phyloP scores from a whole-genome alignment of 2,113 vertebrate genomes.

The Castor canadensis region DNA sequence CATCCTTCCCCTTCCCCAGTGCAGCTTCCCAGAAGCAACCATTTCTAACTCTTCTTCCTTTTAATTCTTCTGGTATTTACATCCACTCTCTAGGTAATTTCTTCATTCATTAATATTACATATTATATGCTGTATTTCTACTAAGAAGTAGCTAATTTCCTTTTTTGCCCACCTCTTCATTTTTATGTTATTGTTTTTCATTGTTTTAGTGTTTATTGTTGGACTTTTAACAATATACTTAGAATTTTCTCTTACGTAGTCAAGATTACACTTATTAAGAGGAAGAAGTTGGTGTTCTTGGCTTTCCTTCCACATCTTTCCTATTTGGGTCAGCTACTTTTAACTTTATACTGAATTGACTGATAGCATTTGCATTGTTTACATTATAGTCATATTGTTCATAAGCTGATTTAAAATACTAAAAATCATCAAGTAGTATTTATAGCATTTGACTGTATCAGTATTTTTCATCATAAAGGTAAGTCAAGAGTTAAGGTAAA shows the following conservation, averaged over 20 bases:
- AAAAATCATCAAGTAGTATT: background rate
- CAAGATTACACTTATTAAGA: background rate
- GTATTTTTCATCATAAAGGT: background rate
- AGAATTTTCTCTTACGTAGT: background rate
- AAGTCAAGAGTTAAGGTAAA: background rate
- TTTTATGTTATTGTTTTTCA: background rate
- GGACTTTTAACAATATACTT: background rate
- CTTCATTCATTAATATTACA: slow-evolving; percentile 40
- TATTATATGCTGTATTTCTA: background rate
- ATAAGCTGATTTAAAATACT: background rate
- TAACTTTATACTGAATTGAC: background rate
- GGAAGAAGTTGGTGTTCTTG: background rate
- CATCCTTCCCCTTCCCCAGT: background rate
- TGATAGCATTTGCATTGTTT: background rate
- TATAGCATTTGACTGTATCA: background rate
- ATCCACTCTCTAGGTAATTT: slow-evolving; percentile 12
- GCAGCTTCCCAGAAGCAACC: background rate
- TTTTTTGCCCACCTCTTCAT: background rate
- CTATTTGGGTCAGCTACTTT: background rate
- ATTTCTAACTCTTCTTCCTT: slow-evolving; percentile 14
- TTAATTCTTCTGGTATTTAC: slow-evolving; percentile 11
- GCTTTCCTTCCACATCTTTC: background rate
- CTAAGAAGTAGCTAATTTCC: background rate
- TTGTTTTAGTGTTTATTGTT: background rate
- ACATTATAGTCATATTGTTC: background rate